Evolutionary conservation across 1,140 invertebrate genomes (phyloP).

Genomic region (Cephus cinctus): DNA sequence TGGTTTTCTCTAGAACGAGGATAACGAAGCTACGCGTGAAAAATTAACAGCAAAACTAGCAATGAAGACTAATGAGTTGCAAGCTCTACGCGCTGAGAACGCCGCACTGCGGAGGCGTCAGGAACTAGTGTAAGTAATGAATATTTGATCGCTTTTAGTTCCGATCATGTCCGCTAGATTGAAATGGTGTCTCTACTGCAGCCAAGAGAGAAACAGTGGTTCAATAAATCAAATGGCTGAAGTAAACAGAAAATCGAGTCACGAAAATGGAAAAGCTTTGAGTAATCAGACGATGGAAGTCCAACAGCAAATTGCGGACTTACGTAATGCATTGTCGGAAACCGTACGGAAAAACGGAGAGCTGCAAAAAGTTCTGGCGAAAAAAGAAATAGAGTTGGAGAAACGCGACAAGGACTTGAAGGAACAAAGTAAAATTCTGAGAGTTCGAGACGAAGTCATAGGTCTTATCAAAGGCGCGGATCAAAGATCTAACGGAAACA

Average conservation of each 20-base stretch:
- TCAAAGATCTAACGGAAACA: background rate
- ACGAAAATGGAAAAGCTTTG: conserved; percentile 22
- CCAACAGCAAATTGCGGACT: conserved; percentile 48
- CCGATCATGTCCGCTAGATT: background rate
- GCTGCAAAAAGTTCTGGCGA: conserved; percentile 47
- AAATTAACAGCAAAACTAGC: conserved; percentile 25
- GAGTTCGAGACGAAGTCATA: conserved; percentile 57
- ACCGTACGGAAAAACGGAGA: conserved; percentile 50
- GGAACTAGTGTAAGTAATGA: conserved; percentile 24
- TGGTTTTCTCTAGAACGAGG: conserved; percentile 6
- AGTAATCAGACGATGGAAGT: conserved; percentile 22
- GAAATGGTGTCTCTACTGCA: conserved; percentile 13
- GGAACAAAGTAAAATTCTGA: conserved; percentile 56
- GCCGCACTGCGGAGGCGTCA: conserved; percentile 22
- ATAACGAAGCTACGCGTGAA: conserved; percentile 12
- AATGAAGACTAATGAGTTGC: conserved; percentile 23
- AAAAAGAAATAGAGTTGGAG: conserved; percentile 56
- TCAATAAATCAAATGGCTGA: conserved; percentile 26
- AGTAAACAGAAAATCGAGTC: conserved; percentile 19
- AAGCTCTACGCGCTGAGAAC: conserved; percentile 21
- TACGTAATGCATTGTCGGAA: conserved; percentile 50
- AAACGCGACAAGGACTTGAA: conserved; percentile 56
- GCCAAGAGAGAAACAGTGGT: conserved; percentile 25
- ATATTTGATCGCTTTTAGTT: background rate
- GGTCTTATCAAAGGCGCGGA: conserved; percentile 54